Base-by-base conservation (phyloP, 2,113 vertebrate species). In the Craseonycteris thonglongyai region DNA sequence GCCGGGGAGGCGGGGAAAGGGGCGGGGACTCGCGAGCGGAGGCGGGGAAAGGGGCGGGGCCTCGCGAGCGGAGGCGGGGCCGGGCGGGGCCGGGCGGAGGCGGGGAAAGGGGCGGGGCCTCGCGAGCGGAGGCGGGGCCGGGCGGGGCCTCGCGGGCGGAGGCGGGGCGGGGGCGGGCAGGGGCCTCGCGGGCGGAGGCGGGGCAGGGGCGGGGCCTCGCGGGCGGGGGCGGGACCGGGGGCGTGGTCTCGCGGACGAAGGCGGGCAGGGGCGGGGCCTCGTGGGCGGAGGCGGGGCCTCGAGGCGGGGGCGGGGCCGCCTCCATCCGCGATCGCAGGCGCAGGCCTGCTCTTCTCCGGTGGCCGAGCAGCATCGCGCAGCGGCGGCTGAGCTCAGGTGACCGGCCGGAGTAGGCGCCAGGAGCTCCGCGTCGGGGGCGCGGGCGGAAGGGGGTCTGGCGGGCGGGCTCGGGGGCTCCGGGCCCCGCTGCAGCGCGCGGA, bases 331-430 rank as follows among this genome's bases (percentile, higher is more conserved):
- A 14, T 2, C 6, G 24, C 24, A 2, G 45, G 72, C 68, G 1
- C 2, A 0, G 72, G 38, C 81, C 12, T 0, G 51, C 65, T 6
- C 45, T 30, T 22, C 28, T 38, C 18, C 16, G 33, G 80, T 12
- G 6, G 35, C 76, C 10, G 5, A 45, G 65, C 14, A 0, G 16
- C 38, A 58, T 33, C 16, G 2, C 47, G 18, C 28, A 0, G 49
- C 26, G 3, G 30, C 38, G 12, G 40, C 87, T 4, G 18, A 85
- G 79, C 4, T 61, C 79, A 93, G 97, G 96, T 92, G 90, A 90
- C 61, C 30, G 1, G 38, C 49, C 19, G 42, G 40, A 40, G 35
- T 56, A 45, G 13, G 26, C 15, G 26, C 26, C 13, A 24, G 47
- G 82, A 18, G 68, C 10, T 15, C 33, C 0, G 42, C 47, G 65